Conservation (phyloP, 2,888 invertebrate genomes). For the Euplexia lucipara region DNA sequence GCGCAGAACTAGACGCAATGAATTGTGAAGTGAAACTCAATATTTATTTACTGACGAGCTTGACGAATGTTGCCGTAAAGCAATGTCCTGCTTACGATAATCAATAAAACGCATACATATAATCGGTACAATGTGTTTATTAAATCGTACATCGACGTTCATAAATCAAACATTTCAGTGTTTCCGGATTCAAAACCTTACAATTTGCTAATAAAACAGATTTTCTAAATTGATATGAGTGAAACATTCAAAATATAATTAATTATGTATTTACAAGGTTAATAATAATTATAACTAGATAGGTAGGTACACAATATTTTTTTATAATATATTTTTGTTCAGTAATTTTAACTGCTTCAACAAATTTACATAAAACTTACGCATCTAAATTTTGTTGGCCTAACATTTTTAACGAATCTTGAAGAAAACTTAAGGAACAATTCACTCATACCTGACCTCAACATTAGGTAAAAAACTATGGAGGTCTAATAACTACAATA, state of each 20-base stretch:
- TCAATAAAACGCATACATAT: conserved; percentile 52
- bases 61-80: not conserved
- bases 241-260: conserved; percentile 88
- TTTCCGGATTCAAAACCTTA: conserved; percentile 84
- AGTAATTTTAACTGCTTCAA: conserved; percentile 73
- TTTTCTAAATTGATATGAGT: conserved; percentile 89
- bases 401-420: conserved; percentile 67
- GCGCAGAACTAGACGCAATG: not conserved
- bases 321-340: conserved; percentile 72
- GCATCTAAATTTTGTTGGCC: conserved; percentile 78
- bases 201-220: conserved; percentile 87
- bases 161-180: conserved; percentile 87
- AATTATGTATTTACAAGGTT: conserved; percentile 85
- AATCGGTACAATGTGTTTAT: conserved; percentile 86
- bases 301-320: conserved; percentile 78
- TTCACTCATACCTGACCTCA: conserved; percentile 69
- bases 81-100: not conserved
- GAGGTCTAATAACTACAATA: conserved; percentile 62
- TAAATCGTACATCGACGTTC: conserved; percentile 87
- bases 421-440: conserved; percentile 61
- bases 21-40: not conserved
- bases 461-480: conserved; percentile 60
- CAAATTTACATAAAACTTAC: conserved; percentile 77
- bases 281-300: conserved; percentile 80
- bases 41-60: not conserved